phyloP scores from a whole-genome alignment of 2,888 invertebrate genomes.

The Encarsia formosa region DNA sequence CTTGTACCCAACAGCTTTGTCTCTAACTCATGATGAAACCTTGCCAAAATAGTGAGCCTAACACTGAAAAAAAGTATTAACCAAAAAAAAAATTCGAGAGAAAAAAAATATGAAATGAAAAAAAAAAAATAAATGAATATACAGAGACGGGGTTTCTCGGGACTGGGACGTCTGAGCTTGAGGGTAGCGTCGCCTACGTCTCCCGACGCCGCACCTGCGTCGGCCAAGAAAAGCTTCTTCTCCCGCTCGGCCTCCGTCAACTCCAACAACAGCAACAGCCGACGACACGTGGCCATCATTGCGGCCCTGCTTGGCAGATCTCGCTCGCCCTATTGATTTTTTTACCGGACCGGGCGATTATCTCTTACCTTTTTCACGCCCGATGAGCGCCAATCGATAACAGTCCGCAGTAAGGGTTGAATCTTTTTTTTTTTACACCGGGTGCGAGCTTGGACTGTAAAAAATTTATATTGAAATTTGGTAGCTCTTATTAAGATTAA shows the following conservation, averaged over 20 bases:
- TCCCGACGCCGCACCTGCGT: background rate
- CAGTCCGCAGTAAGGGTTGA: too few relatives aligned
- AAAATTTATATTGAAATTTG: too few relatives aligned
- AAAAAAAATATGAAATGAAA: background rate
- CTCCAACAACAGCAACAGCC: conserved; percentile 35
- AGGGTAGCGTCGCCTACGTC: conserved; percentile 5
- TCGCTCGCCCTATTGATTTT: too few relatives aligned
- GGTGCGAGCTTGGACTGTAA: too few relatives aligned
- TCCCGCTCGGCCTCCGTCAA: conserved; percentile 33
- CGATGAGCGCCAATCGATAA: too few relatives aligned
- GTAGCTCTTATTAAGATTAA: too few relatives aligned
- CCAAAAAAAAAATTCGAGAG: background rate
- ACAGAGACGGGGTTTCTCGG: conserved; percentile 30
- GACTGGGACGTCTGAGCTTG: conserved; percentile 26
- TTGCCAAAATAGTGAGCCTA: too few relatives aligned
- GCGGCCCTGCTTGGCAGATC: conserved; percentile 38
- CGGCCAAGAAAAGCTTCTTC: conserved; percentile 27
- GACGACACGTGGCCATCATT: conserved; percentile 37
- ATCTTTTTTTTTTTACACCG: too few relatives aligned
- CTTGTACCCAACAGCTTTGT: too few relatives aligned
- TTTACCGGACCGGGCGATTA: too few relatives aligned
- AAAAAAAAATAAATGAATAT: conserved; percentile 7
- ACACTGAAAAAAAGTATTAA: background rate
- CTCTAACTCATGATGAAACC: too few relatives aligned
- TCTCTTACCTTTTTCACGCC: too few relatives aligned